Percentiles rank a stretch among this genome's conserved stretches.
phyloP scores from a whole-genome alignment of 53 echinoderm and acorn worm species.

The Pentamera pediparva region DNA sequence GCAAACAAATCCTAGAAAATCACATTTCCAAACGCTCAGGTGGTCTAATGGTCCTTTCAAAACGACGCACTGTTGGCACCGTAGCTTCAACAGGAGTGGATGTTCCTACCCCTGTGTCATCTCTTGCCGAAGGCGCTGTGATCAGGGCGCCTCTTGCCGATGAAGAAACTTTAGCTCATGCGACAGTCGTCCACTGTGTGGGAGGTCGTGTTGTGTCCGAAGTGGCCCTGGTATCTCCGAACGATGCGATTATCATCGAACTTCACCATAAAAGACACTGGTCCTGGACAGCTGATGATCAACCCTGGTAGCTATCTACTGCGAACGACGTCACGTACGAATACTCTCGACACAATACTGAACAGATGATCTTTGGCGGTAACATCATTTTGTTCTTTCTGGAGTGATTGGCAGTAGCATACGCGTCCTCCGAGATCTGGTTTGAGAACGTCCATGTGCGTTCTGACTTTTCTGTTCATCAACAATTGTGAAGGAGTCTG shows the following conservation, averaged over 20 bases:
- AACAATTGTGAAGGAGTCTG: constrained; percentile 30
- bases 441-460: constrained; percentile 25
- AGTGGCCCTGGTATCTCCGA: constrained; percentile 10
- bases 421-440: constrained; percentile 26
- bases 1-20: neutral
- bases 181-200: no score
- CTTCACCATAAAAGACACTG: constrained; percentile 20
- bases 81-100: neutral
- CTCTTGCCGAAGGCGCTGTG: neutral
- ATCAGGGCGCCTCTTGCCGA: no score
- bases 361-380: constrained; percentile 10
- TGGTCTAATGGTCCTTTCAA: neutral
- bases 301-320: constrained; percentile 21
- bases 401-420: neutral
- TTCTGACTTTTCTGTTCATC: constrained; percentile 32
- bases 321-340: constrained; percentile 4
- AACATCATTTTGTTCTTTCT: neutral
- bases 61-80: neutral
- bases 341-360: neutral
- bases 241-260: constrained; percentile 6
- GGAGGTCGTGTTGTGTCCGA: neutral
- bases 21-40: neutral
- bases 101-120: no score
- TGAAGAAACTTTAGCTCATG: neutral
- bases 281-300: constrained; percentile 30